Evolutionary conservation across 1,140 invertebrate species (phyloP), one percentile per base, ranked within the genome.

Genomic region (Oncopodura yosiiana): DNA sequence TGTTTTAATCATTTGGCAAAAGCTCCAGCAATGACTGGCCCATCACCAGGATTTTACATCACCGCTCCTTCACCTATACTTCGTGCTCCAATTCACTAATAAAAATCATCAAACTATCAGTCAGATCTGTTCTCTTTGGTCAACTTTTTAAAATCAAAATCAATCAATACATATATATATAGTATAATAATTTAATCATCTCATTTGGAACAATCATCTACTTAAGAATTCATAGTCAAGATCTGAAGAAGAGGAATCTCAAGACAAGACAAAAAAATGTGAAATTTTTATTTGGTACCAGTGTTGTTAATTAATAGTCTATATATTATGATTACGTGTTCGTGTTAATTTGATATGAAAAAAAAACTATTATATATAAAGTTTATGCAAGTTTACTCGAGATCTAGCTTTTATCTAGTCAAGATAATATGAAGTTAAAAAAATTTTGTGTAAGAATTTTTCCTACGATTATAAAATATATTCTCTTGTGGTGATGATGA

Each of bases 11-110:
- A n/a, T n/a, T n/a, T n/a, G 36, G 55, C 55, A 18, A 59, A 52
- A 18, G 51, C 57, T 29, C 38, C 54, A n/a, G 55, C n/a, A n/a
- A n/a, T 59, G 18, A 41, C 48, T 32, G 62, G 58, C 29, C 62
- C 62, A 21, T 59, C 56, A 38, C 62, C 62, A 45, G 62, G 61
- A 14, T 64, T 64, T 53, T 64, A 64, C 58, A 64, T 64, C 45
- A 64, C 62, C 23, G 59, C 62, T 30, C 58, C 62, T 19, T 58
- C 56, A 50, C 62, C 60, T 29, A 61, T 64, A 37, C 62, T 64
- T 27, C 56, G 62, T 45, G 62, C 62, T 36, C 62, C 62, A 16
- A 64, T 64, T 48, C 62, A 64, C 56, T 64, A 64, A 44, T 24
- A n/a, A n/a, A n/a, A n/a, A n/a, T n/a, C n/a, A n/a, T n/a, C n/a